phyloP scores from a whole-genome alignment of 2,113 vertebrate genomes.

The Oreotragus oreotragus region DNA sequence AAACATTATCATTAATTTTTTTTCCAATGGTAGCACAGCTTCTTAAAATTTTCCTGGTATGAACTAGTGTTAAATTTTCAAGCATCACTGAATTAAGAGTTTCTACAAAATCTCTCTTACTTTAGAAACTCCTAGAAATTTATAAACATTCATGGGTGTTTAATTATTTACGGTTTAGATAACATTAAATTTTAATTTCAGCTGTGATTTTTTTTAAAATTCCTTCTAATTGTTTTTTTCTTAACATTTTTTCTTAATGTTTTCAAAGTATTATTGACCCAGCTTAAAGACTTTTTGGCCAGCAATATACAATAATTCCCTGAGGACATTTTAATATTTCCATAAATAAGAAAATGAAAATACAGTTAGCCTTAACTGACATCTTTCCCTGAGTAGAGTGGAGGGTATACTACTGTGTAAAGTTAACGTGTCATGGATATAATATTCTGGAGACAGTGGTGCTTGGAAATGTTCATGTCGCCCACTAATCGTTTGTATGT shows the following conservation, averaged over 20 bases:
- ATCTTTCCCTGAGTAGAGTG: neutral
- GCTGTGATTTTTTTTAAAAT: neutral
- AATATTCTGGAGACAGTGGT: neutral
- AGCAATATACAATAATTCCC: neutral
- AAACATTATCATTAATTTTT: neutral
- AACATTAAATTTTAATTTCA: slow-evolving; percentile 24
- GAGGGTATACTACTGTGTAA: neutral
- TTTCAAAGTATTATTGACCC: neutral
- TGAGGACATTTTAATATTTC: neutral
- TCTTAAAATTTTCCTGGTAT: neutral
- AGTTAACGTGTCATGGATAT: neutral
- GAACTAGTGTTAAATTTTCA: neutral
- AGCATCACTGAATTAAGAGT: neutral
- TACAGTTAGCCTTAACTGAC: neutral
- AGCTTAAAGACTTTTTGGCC: neutral
- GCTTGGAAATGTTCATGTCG: slow-evolving; percentile 6
- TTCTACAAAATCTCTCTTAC: slow-evolving; percentile 2
- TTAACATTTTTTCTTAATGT: neutral
- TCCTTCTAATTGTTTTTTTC: neutral
- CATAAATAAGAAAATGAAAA: slow-evolving; percentile 12
- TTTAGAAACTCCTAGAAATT: slow-evolving; percentile 17
- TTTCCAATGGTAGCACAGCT: neutral
- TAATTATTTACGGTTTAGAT: neutral
- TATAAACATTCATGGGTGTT: neutral
- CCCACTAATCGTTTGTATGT: slow-evolving; percentile 28